A percentile compares a stretch with the other conserved stretches of the same genome.
Evolutionary conservation across 2,113 vertebrate species (phyloP).

Genomic region (Vulpes ferrilata): DNA sequence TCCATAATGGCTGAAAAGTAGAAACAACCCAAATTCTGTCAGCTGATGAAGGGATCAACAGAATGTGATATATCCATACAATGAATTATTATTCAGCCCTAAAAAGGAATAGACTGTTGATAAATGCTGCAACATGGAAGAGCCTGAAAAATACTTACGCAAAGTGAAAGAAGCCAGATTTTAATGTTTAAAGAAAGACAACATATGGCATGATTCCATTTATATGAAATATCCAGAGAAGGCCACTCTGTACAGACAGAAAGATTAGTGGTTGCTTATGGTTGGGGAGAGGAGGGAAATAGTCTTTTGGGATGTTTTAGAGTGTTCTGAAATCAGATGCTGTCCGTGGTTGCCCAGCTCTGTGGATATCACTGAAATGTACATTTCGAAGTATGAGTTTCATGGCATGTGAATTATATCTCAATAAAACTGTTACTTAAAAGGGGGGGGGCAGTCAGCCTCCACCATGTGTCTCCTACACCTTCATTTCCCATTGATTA

Average conservation of each 20-base stretch:
- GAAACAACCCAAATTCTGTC: not conserved
- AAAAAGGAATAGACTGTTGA: not conserved
- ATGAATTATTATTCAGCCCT: not conserved
- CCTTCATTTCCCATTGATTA: not conserved
- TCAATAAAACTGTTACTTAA: not conserved
- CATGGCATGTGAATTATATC: constrained; percentile 14
- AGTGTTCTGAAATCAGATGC: constrained; percentile 26
- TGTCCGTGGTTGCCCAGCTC: not conserved
- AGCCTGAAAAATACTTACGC: not conserved
- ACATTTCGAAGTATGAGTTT: not conserved
- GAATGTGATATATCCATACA: not conserved
- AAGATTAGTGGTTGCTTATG: not conserved
- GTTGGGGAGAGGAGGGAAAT: not conserved
- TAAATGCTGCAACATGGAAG: not conserved
- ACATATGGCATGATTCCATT: not conserved
- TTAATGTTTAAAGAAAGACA: not conserved
- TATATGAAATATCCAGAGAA: not conserved
- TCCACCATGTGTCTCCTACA: not conserved
- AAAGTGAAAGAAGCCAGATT: not conserved
- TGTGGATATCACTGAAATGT: constrained; percentile 33
- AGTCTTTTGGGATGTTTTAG: not conserved
- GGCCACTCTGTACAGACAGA: not conserved
- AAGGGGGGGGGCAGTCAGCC: not conserved
- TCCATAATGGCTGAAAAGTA: not conserved
- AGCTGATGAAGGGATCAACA: not conserved